Evolutionary conservation across 2,113 vertebrate genomes (phyloP), one percentile per base, ranked within the genome.

Genomic region (Puntigrus tetrazona): DNA sequence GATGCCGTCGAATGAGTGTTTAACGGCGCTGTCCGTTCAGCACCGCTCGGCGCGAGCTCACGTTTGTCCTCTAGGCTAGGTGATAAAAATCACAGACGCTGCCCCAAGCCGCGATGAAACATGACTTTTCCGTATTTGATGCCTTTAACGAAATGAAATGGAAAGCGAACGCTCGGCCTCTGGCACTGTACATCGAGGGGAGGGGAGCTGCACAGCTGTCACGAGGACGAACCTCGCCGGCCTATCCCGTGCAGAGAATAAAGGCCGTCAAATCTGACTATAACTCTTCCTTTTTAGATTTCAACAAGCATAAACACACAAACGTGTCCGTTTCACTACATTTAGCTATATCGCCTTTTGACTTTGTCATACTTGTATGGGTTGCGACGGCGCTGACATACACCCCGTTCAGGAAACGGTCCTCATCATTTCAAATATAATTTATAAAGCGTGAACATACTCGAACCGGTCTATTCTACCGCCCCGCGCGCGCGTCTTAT

Each of bases 1-100:
- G 77, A 45, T 29, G 41, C 55, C 47, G n/a, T 38, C n/a, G 43
- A 18, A 74, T 75, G 25, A 14, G 18, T 65, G 10, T n/a, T 16
- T 8, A 38, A 27, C 38, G 88, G 84, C 82, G 78, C 89, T 91
- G 90, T 91, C 89, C 89, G 67, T 91, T 90, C 90, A 92, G 91
- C 85, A 83, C 69, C 50, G 10, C 50, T 73, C 47, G 3, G 79
- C 47, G 81, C 77, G 77, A 41, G 77, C 78, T 45, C 50, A 61
- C 82, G 55, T 27, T 20, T 76, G 82, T 84, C 72, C 82, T 77
- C 82, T 50, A 76, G 38, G 20, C 57, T 45, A 45, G 27, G 41
- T 25, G 82, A 75, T 20, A n/a, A 5, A 27, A 13, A 81, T 70
- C 38, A 59, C 82, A 63, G 20, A 76, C 25, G 41, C 73, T 70